A percentile compares a stretch with the other conserved stretches of the same genome.
These are phyloP conservation scores for Amiota minor DNA, from an alignment of 2,888 invertebrate species.

Conservation along the genomic window DNA sequence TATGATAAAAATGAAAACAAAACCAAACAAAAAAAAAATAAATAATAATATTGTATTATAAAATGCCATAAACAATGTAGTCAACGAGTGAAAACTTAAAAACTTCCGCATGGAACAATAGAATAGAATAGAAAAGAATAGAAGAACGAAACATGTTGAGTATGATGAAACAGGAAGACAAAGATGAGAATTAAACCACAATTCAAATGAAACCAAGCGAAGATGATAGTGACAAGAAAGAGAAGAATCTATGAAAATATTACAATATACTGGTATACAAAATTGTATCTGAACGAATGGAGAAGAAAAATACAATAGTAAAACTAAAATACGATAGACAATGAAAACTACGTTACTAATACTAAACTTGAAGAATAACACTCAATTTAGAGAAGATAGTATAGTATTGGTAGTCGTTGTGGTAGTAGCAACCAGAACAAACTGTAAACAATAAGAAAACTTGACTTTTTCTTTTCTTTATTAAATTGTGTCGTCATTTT, in stretches of 20 bases:
- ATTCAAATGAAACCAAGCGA: background rate
- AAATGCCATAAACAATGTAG: background rate
- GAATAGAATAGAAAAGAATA: too few species aligned
- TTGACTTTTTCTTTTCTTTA: background rate
- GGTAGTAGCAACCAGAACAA: too few species aligned
- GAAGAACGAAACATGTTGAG: background rate
- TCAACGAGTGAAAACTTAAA: slow-evolving; percentile 2
- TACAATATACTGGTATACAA: too few species aligned
- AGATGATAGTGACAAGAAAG: background rate
- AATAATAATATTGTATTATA: background rate
- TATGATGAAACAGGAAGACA: background rate
- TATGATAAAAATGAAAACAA: background rate
- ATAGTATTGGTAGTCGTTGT: too few species aligned
- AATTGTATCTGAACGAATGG: too few species aligned
- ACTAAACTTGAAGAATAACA: background rate
- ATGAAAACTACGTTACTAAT: background rate
- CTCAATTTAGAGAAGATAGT: background rate
- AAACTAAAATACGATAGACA: too few species aligned
- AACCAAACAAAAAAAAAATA: background rate
- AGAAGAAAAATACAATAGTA: too few species aligned
- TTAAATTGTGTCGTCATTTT: background rate
- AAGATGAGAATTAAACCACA: background rate
- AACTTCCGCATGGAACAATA: slow-evolving; percentile 22
- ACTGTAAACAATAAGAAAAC: slow-evolving; percentile 4
- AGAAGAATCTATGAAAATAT: background rate